A percentile compares a stretch with the other conserved stretches of the same genome.
These are phyloP conservation scores for Rhyacophila brunnea DNA, from an alignment of 1,140 invertebrate species.

Conservation along the genomic window DNA sequence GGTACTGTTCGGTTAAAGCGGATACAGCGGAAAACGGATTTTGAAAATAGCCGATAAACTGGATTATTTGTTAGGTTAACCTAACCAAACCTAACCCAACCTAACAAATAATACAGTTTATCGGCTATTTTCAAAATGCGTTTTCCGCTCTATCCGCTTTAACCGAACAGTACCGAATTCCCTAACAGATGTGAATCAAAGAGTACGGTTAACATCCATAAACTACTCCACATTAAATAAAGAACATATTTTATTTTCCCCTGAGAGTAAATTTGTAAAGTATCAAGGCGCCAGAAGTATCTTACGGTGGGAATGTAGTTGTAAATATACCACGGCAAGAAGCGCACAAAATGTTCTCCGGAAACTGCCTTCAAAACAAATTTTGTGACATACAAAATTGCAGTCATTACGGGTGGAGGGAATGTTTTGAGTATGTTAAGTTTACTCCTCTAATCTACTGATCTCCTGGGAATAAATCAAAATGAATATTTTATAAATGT, in stretches of 20 bases:
- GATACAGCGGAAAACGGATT: no score
- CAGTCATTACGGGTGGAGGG: neutral
- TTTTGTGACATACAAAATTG: no score
- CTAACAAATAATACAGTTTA: no score
- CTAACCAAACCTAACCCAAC: no score
- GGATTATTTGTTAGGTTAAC: no score
- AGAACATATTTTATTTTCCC: neutral
- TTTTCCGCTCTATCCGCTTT: no score
- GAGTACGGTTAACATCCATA: constrained; percentile 1
- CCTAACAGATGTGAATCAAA: constrained; percentile 1
- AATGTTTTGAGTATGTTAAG: neutral
- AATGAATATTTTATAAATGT: neutral
- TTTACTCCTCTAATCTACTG: neutral
- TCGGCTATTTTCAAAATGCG: no score
- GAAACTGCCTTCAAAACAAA: constrained; percentile 18
- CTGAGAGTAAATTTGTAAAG: neutral
- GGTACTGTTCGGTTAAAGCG: no score
- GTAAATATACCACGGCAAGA: neutral
- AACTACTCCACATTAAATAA: constrained; percentile 1
- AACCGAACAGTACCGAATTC: no score
- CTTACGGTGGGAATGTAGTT: neutral
- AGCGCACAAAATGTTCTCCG: constrained; percentile 1
- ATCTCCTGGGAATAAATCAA: constrained; percentile 2
- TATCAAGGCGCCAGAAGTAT: constrained; percentile 8
- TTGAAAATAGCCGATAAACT: no score